Conservation (phyloP, 1,140 invertebrate species). For the Penaeus japonicus region DNA sequence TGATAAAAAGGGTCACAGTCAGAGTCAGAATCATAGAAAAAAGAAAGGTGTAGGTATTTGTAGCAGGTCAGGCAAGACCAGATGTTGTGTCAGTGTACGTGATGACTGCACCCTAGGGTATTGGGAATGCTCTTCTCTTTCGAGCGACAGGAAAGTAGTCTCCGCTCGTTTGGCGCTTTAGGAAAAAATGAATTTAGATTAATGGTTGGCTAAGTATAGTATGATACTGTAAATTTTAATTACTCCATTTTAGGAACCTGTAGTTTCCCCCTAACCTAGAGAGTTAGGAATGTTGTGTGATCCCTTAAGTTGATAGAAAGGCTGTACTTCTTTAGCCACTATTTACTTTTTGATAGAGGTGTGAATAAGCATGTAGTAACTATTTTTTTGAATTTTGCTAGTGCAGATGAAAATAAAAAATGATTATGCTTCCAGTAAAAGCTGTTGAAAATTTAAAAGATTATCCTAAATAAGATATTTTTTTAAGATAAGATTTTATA, state of each 20-base stretch:
- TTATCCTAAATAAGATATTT: too few relatives aligned
- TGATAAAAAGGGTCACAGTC: constrained; percentile 38
- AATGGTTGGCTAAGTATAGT: background rate
- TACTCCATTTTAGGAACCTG: background rate
- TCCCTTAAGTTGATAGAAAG: background rate
- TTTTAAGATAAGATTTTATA: too few relatives aligned
- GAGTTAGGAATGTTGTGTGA: background rate
- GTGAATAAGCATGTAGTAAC: background rate
- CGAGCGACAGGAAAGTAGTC: constrained; percentile 29
- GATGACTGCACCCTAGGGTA: constrained; percentile 31
- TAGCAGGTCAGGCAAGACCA: background rate
- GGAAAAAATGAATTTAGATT: constrained; percentile 4
- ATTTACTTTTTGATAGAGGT: background rate
- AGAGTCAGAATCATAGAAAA: constrained; percentile 23
- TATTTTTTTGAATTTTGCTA: background rate
- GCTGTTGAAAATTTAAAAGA: too few relatives aligned
- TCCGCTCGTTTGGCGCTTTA: constrained; percentile 15
- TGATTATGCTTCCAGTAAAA: too few relatives aligned
- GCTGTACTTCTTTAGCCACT: background rate
- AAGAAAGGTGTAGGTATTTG: constrained; percentile 42
- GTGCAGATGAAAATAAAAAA: too few relatives aligned
- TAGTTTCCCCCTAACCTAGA: constrained; percentile 11
- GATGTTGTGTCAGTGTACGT: constrained; percentile 20
- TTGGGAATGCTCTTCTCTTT: constrained; percentile 11
- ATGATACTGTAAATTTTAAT: background rate